These are phyloP conservation scores for Exocentrus adspersus DNA, from an alignment of 2,888 invertebrate genomes.

Conservation along the genomic window DNA sequence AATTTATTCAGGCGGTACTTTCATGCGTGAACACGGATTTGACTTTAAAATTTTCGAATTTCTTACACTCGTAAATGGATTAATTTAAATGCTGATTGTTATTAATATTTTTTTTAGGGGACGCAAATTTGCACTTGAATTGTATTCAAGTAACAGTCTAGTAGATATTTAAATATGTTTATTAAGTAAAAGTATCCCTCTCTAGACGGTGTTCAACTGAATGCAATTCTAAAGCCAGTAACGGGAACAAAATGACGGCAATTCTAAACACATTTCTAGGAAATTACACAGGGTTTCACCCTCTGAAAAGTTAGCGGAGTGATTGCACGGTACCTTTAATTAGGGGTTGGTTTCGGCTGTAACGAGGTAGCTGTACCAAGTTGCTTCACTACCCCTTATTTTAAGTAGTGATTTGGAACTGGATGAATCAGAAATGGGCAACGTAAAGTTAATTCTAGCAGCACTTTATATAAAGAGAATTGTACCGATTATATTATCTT, in stretches of 20 bases:
- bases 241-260: neutral
- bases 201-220: no score
- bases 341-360: neutral
- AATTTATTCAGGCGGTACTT: constrained; percentile 26
- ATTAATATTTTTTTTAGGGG: neutral
- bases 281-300: neutral
- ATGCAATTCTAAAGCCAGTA: no score
- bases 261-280: neutral
- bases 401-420: no score
- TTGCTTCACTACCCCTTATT: neutral
- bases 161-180: no score
- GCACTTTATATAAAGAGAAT: no score
- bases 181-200: no score
- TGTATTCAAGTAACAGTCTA: no score
- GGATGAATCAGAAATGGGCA: no score
- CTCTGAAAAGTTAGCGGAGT: constrained; percentile 1
- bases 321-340: neutral
- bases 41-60: constrained; percentile 16
- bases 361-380: constrained; percentile 5
- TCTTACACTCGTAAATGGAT: constrained; percentile 3
- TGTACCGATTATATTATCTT: no score
- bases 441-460: no score
- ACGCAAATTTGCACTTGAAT: no score
- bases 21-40: constrained; percentile 19
- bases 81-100: constrained; percentile 10